Conservation (phyloP, 2,888 invertebrate species). For the Quadriops clusia region DNA sequence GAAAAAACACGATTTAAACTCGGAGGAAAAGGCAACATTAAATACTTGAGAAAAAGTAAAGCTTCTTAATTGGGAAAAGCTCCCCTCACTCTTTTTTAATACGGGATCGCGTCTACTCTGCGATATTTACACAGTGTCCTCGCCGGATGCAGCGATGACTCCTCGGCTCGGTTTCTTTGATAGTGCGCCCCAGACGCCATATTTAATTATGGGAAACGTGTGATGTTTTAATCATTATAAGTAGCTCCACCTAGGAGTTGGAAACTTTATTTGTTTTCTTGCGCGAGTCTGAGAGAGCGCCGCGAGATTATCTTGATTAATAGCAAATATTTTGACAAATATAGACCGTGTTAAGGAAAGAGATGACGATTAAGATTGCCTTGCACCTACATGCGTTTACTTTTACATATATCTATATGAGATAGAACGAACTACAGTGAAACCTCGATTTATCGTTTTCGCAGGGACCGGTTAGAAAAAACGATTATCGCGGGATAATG, state of each 20-base stretch:
- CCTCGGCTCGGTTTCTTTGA: slow-evolving; percentile 13
- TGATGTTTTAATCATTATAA: slow-evolving; percentile 35
- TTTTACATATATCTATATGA: too few species aligned
- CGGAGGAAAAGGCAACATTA: too few species aligned
- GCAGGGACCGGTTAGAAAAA: too few species aligned
- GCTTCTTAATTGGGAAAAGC: slow-evolving; percentile 24
- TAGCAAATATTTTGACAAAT: slow-evolving; percentile 37
- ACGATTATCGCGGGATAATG: too few species aligned
- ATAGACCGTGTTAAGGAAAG: too few species aligned
- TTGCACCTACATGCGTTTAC: too few species aligned
- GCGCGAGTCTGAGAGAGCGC: slow-evolving; percentile 25
- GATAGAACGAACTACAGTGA: too few species aligned
- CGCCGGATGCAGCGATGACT: slow-evolving; percentile 8
- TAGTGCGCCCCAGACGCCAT: too few species aligned
- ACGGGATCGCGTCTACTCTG: slow-evolving; percentile 15
- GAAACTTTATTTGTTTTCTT: slow-evolving; percentile 32
- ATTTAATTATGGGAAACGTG: slow-evolving; percentile 32
- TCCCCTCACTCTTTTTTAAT: slow-evolving; percentile 16
- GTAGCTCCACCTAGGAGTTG: slow-evolving; percentile 26
- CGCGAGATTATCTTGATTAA: slow-evolving; percentile 35
- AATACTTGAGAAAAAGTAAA: too few species aligned
- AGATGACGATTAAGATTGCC: too few species aligned
- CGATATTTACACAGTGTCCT: slow-evolving; percentile 13
- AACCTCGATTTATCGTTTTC: too few species aligned
- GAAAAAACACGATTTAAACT: too few species aligned